phyloP scores from a whole-genome alignment of 2,888 invertebrate species.

The Odontomyia ornata region DNA sequence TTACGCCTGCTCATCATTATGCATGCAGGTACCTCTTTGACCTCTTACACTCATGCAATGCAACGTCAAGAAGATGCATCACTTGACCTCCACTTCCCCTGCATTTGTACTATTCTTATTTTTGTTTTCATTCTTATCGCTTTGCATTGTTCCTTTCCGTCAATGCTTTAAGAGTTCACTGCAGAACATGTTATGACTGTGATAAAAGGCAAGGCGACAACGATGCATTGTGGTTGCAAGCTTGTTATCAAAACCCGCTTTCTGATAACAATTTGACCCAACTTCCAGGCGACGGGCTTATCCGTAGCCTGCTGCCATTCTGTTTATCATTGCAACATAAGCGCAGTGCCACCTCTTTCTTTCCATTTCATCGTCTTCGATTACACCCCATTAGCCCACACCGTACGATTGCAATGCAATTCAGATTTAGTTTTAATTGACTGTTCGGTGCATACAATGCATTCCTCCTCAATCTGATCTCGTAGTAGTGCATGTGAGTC shows the following conservation, averaged over 20 bases:
- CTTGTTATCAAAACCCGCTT: constrained; percentile 23
- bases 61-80: not conserved
- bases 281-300: constrained; percentile 10
- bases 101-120: constrained; percentile 5
- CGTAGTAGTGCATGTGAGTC: constrained; percentile 14
- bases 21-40: not conserved
- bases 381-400: not conserved
- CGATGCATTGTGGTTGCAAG: constrained; percentile 18
- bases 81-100: constrained; percentile 23
- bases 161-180: not conserved
- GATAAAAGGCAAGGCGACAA: constrained; percentile 31
- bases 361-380: constrained; percentile 12
- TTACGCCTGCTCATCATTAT: not conserved
- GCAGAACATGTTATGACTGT: constrained; percentile 23
- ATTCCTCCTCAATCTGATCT: not conserved
- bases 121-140: constrained; percentile 21
- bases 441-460: constrained; percentile 6
- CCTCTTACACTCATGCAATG: not conserved
- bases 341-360: not conserved
- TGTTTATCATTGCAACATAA: constrained; percentile 16
- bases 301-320: not conserved
- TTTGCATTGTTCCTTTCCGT: not conserved
- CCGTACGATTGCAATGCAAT: not conserved
- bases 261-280: constrained; percentile 41
- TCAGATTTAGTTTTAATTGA: constrained; percentile 31